Evolutionary conservation across 2,797 vertebrate genomes (phyloP), one percentile per base, ranked within the genome.

Genomic region (Garrulus glandarius): DNA sequence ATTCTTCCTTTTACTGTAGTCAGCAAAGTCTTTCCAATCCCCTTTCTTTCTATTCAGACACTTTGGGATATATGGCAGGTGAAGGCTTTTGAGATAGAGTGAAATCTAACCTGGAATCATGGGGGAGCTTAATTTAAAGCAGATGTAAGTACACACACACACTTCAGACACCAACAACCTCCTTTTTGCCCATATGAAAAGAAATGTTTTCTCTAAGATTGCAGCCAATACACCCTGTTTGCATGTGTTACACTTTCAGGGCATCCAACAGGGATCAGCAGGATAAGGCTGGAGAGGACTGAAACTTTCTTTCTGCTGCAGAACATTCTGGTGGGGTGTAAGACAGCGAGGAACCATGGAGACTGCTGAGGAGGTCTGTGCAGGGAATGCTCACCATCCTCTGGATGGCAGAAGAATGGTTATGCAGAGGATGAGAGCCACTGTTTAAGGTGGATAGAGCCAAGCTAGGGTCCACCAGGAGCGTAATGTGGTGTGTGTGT

Each of bases 141-240:
- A 87, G 15, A 5, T 49, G 22, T 37, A 20, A 8, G 6, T 37
- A 26, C 14, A 59, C n/a, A 26, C 13, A 49, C 39, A n/a, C n/a
- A 29, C 63, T n/a, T 87, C 64, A 57, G 80, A 43, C 0, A 0
- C 26, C 14, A 67, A 18, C 16, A 59, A 29, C 19, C 41, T 91
- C 53, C 15, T 69, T 89, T 82, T 70, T 60, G 30, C 22, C 46
- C 11, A 1, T 12, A 9, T 4, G 10, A 53, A 68, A 71, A 78
- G 3, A 61, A 65, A 34, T 0, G 2, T 22, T 80, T 67, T 56
- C 27, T 44, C 50, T 41, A 17, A 64, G 56, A 77, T 32, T 83
- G 49, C 4, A 47, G n/a, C 29, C 26, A 37, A 7, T 24, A 13
- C 0, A 0, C n/a, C 6, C 7, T 68, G 18, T 74, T 55, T 67